Conservation (phyloP, 2,797 vertebrate species). For the Lacerta viridis region DNA sequence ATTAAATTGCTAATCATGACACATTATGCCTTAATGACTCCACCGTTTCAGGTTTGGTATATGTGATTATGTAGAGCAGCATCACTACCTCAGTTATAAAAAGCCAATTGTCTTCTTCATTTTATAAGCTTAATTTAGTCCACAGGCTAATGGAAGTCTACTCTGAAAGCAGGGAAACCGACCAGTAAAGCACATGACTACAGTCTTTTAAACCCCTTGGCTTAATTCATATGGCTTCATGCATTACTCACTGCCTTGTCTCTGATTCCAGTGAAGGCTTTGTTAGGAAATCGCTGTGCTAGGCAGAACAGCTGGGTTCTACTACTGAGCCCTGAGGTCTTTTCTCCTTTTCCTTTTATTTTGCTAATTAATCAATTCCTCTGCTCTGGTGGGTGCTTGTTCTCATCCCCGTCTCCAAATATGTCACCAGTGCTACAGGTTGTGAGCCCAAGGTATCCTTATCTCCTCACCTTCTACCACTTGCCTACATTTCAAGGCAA, state of each 20-base stretch:
- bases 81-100: constrained; percentile 62
- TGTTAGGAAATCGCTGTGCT: neutral
- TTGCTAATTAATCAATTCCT: neutral
- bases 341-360: neutral
- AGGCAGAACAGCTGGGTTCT: neutral
- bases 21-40: constrained; percentile 70
- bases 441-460: too few species aligned
- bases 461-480: too few species aligned
- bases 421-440: too few species aligned
- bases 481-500: too few species aligned
- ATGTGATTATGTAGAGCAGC: constrained; percentile 71
- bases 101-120: constrained; percentile 68
- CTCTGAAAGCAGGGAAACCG: neutral
- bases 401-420: too few species aligned
- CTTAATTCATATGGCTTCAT: constrained; percentile 4
- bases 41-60: constrained; percentile 59
- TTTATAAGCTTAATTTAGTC: constrained; percentile 42
- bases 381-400: neutral
- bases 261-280: neutral
- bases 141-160: constrained; percentile 22
- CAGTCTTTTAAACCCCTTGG: neutral
- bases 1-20: constrained; percentile 73
- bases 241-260: neutral
- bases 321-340: neutral
- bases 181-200: constrained; percentile 18